Evolutionary conservation across 2,113 vertebrate species (phyloP).

Genomic region (Semicossyphus pulcher): DNA sequence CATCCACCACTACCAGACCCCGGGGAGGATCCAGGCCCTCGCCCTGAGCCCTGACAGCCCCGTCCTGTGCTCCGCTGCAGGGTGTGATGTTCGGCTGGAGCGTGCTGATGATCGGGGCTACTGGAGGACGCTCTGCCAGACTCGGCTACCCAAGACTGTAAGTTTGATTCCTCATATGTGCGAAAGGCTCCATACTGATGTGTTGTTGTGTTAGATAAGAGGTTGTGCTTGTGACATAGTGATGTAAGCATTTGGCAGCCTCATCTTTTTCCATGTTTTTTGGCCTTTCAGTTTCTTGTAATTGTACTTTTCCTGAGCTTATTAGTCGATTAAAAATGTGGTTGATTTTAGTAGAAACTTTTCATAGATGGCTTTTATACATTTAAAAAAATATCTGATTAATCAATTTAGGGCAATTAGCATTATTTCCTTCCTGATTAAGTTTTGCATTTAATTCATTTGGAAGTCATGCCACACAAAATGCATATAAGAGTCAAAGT

Average conservation of each 20-base stretch:
- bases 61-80: conserved; percentile 84
- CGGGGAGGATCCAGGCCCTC: conserved; percentile 86
- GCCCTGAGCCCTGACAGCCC: conserved; percentile 83
- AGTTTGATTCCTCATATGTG: conserved; percentile 62
- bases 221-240: background rate
- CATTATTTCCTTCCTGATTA: too few relatives aligned
- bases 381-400: too few relatives aligned
- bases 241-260: too few relatives aligned
- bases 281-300: background rate
- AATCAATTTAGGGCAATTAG: too few relatives aligned
- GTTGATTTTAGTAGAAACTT: background rate
- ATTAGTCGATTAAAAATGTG: background rate
- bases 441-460: too few relatives aligned
- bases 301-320: background rate
- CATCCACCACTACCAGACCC: conserved; percentile 88
- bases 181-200: background rate
- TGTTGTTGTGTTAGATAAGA: conserved; percentile 3
- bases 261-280: background rate
- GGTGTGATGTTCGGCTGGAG: conserved; percentile 87
- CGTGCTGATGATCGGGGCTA: conserved; percentile 85
- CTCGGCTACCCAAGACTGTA: conserved; percentile 89
- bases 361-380: too few relatives aligned
- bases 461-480: too few relatives aligned
- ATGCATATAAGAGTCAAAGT: background rate
- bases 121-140: conserved; percentile 85